Evolutionary conservation across 1,140 invertebrate genomes (phyloP).

Genomic region (Drosophila pruinosa): DNA sequence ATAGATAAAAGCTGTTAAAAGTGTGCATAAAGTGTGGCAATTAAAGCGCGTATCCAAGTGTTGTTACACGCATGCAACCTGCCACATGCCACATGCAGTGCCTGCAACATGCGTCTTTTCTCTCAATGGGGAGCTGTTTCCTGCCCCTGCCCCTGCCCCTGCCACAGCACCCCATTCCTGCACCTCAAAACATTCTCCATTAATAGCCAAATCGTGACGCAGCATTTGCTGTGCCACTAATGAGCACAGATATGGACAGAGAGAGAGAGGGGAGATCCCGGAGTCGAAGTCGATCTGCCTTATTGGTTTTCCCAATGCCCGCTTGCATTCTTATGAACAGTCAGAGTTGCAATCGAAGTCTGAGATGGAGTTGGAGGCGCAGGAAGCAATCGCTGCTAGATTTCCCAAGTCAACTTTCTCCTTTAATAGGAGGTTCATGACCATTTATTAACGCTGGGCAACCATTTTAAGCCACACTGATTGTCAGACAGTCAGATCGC

Average conservation of each 20-base stretch:
- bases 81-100: background rate
- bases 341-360: background rate
- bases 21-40: conserved; percentile 49
- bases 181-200: conserved; percentile 17
- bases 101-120: conserved; percentile 23
- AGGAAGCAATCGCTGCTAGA: conserved; percentile 24
- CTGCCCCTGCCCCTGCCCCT: conserved; percentile 13
- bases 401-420: conserved; percentile 56
- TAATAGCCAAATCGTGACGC: conserved; percentile 67
- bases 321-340: conserved; percentile 13
- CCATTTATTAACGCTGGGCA: conserved; percentile 48
- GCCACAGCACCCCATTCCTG: background rate
- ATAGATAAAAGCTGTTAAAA: conserved; percentile 36
- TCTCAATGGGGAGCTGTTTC: conserved; percentile 39
- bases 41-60: conserved; percentile 38
- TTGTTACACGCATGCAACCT: conserved; percentile 6
- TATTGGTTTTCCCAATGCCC: conserved; percentile 42
- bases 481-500: conserved; percentile 15
- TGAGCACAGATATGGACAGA: conserved; percentile 32
- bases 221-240: conserved; percentile 64
- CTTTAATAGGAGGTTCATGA: conserved; percentile 48
- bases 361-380: background rate
- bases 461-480: conserved; percentile 37
- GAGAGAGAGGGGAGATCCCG: background rate
- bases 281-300: conserved; percentile 41